Evolutionary conservation across 2,888 invertebrate species (phyloP).

Genomic region (Scaptomyza reducta): DNA sequence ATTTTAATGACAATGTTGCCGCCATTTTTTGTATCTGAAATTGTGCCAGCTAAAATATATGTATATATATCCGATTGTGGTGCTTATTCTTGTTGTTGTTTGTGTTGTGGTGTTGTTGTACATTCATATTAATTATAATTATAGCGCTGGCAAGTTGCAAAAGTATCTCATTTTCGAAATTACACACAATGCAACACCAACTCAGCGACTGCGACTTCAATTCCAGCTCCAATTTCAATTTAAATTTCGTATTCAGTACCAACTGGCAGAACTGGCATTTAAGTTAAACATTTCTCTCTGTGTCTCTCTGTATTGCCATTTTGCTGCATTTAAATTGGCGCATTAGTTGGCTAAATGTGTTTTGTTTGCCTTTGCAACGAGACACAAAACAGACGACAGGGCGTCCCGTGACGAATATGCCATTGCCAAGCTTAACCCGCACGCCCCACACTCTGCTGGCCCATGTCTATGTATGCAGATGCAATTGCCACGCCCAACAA

Average conservation of each 20-base stretch:
- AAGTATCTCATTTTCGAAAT: slow-evolving; percentile 77
- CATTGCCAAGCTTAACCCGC: slow-evolving; percentile 33
- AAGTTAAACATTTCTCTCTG: slow-evolving; percentile 63
- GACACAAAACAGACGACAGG: slow-evolving; percentile 32
- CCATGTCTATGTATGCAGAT: slow-evolving; percentile 62
- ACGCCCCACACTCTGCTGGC: not conserved
- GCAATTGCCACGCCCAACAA: slow-evolving; percentile 60
- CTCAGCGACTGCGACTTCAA: slow-evolving; percentile 12
- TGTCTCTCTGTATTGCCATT: slow-evolving; percentile 15
- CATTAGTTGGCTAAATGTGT: slow-evolving; percentile 74
- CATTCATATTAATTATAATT: slow-evolving; percentile 74
- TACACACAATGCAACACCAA: slow-evolving; percentile 46
- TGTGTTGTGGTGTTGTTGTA: slow-evolving; percentile 11
- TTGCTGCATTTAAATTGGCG: slow-evolving; percentile 74
- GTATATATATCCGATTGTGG: slow-evolving; percentile 35
- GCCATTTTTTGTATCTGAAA: slow-evolving; percentile 61
- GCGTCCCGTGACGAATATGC: slow-evolving; percentile 59
- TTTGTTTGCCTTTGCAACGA: slow-evolving; percentile 54
- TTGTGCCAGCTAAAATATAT: slow-evolving; percentile 47
- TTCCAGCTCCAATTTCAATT: slow-evolving; percentile 43
- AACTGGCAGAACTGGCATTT: slow-evolving; percentile 69
- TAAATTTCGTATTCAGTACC: slow-evolving; percentile 40
- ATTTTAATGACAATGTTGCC: slow-evolving; percentile 69
- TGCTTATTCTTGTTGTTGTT: slow-evolving; percentile 7
- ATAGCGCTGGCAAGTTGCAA: slow-evolving; percentile 68